phyloP scores from a whole-genome alignment of 2,113 vertebrate species.

The Chelonoidis abingdonii region DNA sequence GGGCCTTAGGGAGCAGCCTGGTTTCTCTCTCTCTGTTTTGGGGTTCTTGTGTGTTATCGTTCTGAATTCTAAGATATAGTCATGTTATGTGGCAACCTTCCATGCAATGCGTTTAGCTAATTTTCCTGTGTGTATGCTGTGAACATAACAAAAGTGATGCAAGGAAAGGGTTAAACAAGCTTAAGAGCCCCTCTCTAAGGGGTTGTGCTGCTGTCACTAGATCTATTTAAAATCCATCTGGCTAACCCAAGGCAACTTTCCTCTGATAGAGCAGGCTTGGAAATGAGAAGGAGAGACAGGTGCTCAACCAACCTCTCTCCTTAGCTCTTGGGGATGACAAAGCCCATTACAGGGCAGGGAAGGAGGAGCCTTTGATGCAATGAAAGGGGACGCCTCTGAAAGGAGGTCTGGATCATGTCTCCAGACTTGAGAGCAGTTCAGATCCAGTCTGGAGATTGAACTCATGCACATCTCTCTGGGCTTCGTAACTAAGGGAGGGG shows the following conservation, averaged over 20 bases:
- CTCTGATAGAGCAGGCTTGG: not conserved
- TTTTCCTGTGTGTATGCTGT: too few relatives aligned
- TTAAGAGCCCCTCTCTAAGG: not conserved
- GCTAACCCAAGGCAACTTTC: not conserved
- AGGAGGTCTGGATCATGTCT: not conserved
- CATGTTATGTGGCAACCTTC: not conserved
- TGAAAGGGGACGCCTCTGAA: not conserved
- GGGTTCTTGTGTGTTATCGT: not conserved
- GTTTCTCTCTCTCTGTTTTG: not conserved
- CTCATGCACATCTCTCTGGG: not conserved
- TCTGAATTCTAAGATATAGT: not conserved
- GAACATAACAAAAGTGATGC: too few relatives aligned
- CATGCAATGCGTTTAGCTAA: too few relatives aligned
- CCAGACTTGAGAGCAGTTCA: not conserved
- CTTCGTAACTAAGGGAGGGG: not conserved
- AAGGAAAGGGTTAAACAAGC: not conserved
- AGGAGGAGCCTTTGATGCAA: not conserved
- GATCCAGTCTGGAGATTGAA: not conserved
- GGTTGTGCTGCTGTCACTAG: not conserved
- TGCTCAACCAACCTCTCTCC: not conserved
- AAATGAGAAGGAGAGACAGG: fast-evolving
- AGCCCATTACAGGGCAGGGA: not conserved
- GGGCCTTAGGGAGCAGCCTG: not conserved
- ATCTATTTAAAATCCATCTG: not conserved
- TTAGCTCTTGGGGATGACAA: not conserved